Evolutionary conservation across 2,888 invertebrate genomes (phyloP).

Genomic region (Drosophila phalerata): DNA sequence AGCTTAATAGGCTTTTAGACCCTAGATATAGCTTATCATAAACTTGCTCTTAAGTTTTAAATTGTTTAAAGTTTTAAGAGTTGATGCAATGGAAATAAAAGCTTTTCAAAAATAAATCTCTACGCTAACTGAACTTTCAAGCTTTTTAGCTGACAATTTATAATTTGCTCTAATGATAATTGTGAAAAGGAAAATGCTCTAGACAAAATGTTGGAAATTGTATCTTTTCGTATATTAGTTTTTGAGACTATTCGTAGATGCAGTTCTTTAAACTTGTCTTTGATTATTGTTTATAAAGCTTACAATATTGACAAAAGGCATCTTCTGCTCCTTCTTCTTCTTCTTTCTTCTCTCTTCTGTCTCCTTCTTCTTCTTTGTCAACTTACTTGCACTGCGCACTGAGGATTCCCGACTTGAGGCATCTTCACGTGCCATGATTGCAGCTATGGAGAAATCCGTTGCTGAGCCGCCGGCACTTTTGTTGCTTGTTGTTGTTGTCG

Average conservation of each 20-base stretch:
- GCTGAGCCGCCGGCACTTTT: constrained; percentile 87
- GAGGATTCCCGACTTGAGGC: constrained; percentile 84
- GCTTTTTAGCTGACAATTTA: neutral
- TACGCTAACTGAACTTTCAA: neutral
- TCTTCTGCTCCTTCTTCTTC: too few species aligned
- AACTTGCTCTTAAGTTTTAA: neutral
- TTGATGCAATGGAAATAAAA: neutral
- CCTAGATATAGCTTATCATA: neutral
- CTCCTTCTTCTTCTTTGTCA: neutral
- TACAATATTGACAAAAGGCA: neutral
- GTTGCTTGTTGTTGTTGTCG: constrained; percentile 74
- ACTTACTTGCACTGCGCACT: constrained; percentile 84
- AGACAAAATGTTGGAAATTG: neutral
- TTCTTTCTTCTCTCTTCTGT: neutral
- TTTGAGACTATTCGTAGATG: neutral
- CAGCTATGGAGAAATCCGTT: constrained; percentile 97
- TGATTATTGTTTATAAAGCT: neutral
- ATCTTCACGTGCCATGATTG: constrained; percentile 93
- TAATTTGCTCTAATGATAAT: neutral
- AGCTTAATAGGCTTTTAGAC: neutral
- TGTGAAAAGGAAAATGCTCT: too few species aligned
- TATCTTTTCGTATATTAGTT: neutral
- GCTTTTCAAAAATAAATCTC: neutral
- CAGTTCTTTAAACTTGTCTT: too few species aligned
- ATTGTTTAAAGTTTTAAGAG: neutral